phyloP scores from a whole-genome alignment of 2,888 invertebrate genomes.

The Drosophila prolongata region DNA sequence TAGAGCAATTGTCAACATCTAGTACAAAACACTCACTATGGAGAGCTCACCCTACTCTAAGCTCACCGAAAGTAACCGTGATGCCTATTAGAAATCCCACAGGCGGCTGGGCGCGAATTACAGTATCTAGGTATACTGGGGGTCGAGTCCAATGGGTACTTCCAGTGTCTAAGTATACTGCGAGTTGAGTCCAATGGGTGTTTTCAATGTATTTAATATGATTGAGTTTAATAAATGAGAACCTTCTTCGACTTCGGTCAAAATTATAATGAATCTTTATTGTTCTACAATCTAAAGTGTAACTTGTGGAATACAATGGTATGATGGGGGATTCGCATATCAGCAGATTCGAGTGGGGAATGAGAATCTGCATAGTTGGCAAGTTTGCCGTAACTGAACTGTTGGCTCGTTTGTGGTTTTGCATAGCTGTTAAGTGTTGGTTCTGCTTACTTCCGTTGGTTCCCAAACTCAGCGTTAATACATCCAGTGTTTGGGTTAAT shows the following conservation, averaged over 20 bases:
- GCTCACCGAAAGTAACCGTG: too few species aligned
- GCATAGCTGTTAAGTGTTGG: not conserved
- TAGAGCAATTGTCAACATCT: too few species aligned
- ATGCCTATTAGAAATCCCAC: too few species aligned
- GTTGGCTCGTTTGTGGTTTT: not conserved
- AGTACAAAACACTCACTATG: too few species aligned
- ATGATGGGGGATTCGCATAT: not conserved
- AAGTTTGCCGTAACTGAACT: not conserved
- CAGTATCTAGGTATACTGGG: too few species aligned
- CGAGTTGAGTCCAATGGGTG: not conserved
- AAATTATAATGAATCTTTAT: not conserved
- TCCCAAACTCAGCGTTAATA: not conserved
- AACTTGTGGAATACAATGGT: conserved; percentile 1
- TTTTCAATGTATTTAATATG: not conserved
- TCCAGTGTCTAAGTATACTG: not conserved
- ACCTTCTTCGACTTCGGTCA: not conserved
- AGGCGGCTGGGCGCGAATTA: too few species aligned
- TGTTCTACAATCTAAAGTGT: not conserved
- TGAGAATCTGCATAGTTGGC: too few species aligned
- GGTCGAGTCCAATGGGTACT: not conserved
- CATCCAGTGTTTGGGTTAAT: too few species aligned
- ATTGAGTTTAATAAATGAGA: not conserved
- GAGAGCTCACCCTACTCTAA: too few species aligned
- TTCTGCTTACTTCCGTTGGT: not conserved
- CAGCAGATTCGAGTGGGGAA: too few species aligned